These are phyloP conservation scores for Copidosoma aretas DNA, from an alignment of 2,888 invertebrate genomes.

Conservation along the genomic window DNA sequence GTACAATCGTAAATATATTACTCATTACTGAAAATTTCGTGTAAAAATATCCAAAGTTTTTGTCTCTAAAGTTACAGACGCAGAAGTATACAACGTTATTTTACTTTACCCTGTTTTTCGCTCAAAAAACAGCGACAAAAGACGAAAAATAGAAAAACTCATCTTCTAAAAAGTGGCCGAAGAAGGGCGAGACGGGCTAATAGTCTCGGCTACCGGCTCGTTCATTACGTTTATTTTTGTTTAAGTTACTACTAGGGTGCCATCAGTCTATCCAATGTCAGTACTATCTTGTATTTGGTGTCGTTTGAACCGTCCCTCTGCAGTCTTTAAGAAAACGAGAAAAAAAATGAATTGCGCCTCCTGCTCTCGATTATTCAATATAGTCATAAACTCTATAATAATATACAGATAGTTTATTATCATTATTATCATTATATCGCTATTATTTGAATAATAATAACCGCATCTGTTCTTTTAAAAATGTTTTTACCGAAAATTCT, in stretches of 20 bases:
- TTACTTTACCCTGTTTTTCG: not conserved
- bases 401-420: constrained; percentile 34
- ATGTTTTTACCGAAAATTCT: constrained; percentile 16
- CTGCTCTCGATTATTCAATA: constrained; percentile 22
- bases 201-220: constrained; percentile 27
- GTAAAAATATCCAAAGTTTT: too few relatives aligned
- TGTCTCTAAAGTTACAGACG: too few relatives aligned
- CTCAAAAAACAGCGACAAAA: constrained; percentile 23
- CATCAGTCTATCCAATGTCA: constrained; percentile 64
- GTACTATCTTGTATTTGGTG: constrained; percentile 64
- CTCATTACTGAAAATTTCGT: too few relatives aligned
- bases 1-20: too few relatives aligned
- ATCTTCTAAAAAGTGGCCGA: not conserved
- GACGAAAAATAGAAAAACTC: constrained; percentile 1
- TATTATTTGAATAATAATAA: constrained; percentile 9
- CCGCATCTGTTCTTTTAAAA: not conserved
- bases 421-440: constrained; percentile 15
- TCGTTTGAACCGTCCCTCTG: constrained; percentile 62
- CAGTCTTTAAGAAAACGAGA: constrained; percentile 54
- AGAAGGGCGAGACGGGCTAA: not conserved
- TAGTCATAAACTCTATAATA: constrained; percentile 8
- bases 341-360: constrained; percentile 28
- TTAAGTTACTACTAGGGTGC: constrained; percentile 63
- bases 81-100: too few relatives aligned
- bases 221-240: constrained; percentile 22